These are phyloP conservation scores for Chiridota heheva DNA, from an alignment of 35 echinoderm and acorn worm genomes.

Conservation along the genomic window DNA sequence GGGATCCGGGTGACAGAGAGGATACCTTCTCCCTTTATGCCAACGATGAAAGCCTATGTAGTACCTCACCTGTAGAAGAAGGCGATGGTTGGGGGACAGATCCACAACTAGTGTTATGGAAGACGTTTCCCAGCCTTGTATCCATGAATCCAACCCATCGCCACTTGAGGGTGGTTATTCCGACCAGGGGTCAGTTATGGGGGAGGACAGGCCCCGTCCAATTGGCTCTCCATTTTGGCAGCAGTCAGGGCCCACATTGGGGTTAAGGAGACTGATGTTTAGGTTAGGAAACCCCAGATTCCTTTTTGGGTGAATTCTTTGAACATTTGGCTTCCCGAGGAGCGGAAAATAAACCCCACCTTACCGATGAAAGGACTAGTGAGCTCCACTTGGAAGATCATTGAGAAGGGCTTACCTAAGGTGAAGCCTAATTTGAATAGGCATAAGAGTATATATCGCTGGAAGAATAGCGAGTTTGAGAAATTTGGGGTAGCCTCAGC, in stretches of 20 bases:
- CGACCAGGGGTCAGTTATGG: no score
- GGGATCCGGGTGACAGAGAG: not conserved
- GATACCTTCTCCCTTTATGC: not conserved
- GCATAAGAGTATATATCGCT: not conserved
- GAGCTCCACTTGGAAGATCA: not conserved
- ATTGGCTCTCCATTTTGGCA: not conserved
- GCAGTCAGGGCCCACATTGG: not conserved
- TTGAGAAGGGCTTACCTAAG: not conserved
- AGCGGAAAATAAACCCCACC: not conserved
- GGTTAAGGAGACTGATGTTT: not conserved
- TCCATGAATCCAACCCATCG: not conserved
- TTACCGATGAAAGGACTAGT: not conserved
- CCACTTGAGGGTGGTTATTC: not conserved
- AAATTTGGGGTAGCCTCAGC: not conserved
- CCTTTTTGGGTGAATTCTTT: not conserved
- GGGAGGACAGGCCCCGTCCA: not conserved
- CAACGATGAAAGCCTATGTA: not conserved
- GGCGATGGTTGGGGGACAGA: not conserved
- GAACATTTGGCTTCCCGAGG: not conserved
- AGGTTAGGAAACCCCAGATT: not conserved
- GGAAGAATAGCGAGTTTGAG: not conserved
- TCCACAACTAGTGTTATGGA: not conserved
- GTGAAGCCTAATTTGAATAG: not conserved
- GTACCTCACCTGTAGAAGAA: not conserved
- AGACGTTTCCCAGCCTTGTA: not conserved